Evolutionary conservation across 2,797 vertebrate species (phyloP), one percentile per base, ranked within the genome.

Genomic region (Anas flavirostris): DNA sequence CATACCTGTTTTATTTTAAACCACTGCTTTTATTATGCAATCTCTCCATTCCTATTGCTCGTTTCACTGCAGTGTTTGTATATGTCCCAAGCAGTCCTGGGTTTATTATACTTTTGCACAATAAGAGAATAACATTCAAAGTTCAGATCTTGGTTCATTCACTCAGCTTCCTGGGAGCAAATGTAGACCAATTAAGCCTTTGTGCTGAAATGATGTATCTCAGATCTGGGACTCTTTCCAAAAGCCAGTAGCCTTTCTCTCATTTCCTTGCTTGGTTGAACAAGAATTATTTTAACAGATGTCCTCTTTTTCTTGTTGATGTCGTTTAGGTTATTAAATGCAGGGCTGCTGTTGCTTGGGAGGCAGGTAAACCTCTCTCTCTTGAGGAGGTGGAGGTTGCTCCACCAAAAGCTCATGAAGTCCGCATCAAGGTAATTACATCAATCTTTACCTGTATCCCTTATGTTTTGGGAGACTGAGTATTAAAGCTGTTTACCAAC

Each of bases 261-360:
- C 26, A 23, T 60, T 96, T 91, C 90, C 50, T 96, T 55, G 46
- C 58, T 92, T 89, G 56, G 37, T 33, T 93, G 60, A 83, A 73
- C 86, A 96, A 94, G 82, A 92, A 55, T 82, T 90, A 74, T n/a
- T 78, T 89, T 66, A 79, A 90, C 67, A 80, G 66, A 63, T 66
- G 68, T 53, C 53, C 22, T 93, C 85, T 62, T 83, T 60, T 44
- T 59, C 4, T 83, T 69, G 4, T 48, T 90, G 14, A 55, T 82
- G 23, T 82, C 26, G 50, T 89, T 83, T 90, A 99, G 99, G 99
- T 99, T 76, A 99, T 99, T 94, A 99, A 98, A 96, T 99, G 99
- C 95, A 99, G 98, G 97, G 99, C 99, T 89, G 99, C 99, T 16
- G 98, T 99, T 69, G 99, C 99, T 91, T 99, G 99, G 99, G 99